phyloP scores from a whole-genome alignment of 2,113 vertebrate species.

The Pyrgilauda ruficollis region DNA sequence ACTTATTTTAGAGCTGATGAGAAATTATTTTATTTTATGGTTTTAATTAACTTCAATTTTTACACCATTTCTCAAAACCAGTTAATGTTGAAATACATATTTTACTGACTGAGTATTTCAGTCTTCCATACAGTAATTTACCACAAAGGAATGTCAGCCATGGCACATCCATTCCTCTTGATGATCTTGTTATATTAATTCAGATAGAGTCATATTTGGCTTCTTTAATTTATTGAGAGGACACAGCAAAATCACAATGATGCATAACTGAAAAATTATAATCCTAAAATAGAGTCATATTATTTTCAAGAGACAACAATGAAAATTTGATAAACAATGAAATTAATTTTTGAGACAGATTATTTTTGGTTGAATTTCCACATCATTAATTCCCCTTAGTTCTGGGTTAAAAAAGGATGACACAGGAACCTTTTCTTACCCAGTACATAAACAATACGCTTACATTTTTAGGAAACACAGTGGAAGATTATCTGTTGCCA shows the following conservation, averaged over 20 bases:
- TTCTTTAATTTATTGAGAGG: not conserved
- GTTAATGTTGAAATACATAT: not conserved
- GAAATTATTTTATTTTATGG: not conserved
- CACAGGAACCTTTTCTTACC: not conserved
- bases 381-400: not conserved
- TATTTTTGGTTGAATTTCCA: not conserved
- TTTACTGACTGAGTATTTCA: not conserved
- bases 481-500: not conserved
- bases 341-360: not conserved
- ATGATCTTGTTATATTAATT: not conserved
- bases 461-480: not conserved
- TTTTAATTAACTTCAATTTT: not conserved
- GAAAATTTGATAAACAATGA: not conserved
- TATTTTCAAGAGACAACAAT: not conserved
- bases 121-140: not conserved
- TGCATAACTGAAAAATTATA: not conserved
- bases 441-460: not conserved
- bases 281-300: not conserved
- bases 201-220: not conserved
- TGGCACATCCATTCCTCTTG: not conserved
- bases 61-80: not conserved
- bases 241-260: not conserved
- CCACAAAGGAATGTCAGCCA: not conserved
- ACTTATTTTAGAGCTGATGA: not conserved
- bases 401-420: not conserved